These are phyloP conservation scores for Eristalis tenax DNA, from an alignment of 2,888 invertebrate genomes.

Conservation along the genomic window DNA sequence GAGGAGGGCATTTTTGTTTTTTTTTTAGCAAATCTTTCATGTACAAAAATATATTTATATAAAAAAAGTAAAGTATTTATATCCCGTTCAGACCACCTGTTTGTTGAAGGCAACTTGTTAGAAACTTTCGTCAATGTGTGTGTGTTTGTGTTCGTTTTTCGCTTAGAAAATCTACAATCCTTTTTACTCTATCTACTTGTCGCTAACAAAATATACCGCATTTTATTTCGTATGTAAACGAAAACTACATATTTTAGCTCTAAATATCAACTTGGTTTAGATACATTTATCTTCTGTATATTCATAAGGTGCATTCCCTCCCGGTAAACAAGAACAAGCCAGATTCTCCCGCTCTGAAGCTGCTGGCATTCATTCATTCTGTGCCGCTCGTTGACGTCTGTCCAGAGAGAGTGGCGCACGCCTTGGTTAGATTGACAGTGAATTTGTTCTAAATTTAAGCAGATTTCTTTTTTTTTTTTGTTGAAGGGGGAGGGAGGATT, in stretches of 20 bases:
- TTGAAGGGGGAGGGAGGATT: not conserved
- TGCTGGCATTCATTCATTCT: not conserved
- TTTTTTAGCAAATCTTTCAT: slow-evolving; percentile 41
- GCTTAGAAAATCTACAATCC: slow-evolving; percentile 17
- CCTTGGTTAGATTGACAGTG: slow-evolving; percentile 32
- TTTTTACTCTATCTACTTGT: slow-evolving; percentile 15
- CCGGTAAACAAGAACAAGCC: slow-evolving; percentile 4
- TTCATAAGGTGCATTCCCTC: not conserved
- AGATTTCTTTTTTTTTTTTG: slow-evolving; percentile 31
- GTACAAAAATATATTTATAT: slow-evolving; percentile 56
- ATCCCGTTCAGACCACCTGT: slow-evolving; percentile 50
- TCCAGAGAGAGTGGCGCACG: not conserved
- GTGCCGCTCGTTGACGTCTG: not conserved
- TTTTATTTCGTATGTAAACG: not conserved
- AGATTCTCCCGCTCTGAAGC: not conserved
- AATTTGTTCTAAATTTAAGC: slow-evolving; percentile 35
- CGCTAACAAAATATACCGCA: slow-evolving; percentile 20
- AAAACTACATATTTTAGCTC: slow-evolving; percentile 26
- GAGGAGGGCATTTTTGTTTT: not conserved
- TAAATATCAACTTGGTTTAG: slow-evolving; percentile 31
- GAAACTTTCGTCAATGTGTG: slow-evolving; percentile 13
- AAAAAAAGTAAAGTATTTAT: slow-evolving; percentile 34
- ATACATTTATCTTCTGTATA: not conserved
- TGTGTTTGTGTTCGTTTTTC: not conserved
- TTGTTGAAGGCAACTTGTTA: slow-evolving; percentile 46